Evolutionary conservation across 2,797 vertebrate genomes (phyloP).

Genomic region (Orientallactaga sibirica): DNA sequence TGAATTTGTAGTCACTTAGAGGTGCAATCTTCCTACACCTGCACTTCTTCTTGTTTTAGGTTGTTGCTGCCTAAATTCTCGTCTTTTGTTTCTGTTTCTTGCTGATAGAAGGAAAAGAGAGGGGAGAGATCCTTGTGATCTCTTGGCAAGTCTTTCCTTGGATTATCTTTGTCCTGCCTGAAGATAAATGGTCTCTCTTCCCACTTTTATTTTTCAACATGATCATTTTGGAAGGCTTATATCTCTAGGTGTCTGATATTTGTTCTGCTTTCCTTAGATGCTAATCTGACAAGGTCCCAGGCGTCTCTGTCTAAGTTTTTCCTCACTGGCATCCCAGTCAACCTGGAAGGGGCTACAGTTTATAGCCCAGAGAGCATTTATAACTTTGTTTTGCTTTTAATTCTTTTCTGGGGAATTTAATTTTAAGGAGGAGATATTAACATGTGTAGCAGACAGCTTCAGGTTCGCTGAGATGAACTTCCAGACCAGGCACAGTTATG

Average conservation of each 20-base stretch:
- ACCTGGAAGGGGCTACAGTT: background rate
- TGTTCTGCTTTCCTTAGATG: background rate
- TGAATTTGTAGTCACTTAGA: background rate
- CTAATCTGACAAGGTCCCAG: background rate
- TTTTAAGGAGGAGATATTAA: background rate
- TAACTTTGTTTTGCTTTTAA: background rate
- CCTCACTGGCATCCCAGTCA: background rate
- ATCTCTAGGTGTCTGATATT: background rate
- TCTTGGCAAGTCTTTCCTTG: background rate
- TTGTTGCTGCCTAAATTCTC: background rate
- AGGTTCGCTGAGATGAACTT: no score
- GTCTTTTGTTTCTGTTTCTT: background rate
- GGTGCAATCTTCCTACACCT: background rate
- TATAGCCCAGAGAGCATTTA: background rate
- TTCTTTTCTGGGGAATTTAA: background rate
- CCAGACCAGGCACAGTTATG: no score
- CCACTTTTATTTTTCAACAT: background rate
- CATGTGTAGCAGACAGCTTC: no score
- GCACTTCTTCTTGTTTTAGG: background rate
- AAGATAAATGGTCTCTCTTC: background rate
- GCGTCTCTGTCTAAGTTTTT: background rate
- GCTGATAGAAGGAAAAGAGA: background rate
- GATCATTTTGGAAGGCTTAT: background rate
- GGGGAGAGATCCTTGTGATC: no score
- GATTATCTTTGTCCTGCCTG: background rate